These are phyloP conservation scores for Stenurella melanura DNA, from an alignment of 2,888 invertebrate genomes.

Conservation along the genomic window DNA sequence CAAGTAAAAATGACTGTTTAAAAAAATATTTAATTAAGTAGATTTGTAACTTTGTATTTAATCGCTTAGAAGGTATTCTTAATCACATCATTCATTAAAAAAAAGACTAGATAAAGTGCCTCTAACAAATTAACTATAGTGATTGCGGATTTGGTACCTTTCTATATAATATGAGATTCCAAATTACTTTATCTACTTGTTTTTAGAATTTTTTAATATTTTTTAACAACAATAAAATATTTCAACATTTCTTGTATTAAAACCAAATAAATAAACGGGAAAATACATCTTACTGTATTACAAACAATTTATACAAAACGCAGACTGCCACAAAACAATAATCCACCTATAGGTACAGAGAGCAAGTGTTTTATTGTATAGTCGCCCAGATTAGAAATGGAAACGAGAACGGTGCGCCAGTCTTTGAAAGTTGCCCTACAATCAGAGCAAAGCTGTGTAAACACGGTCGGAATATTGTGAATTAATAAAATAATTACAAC, in stretches of 20 bases:
- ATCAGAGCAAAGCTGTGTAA: no score
- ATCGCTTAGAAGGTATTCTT: background rate
- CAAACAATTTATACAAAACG: background rate
- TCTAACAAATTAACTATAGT: conserved; percentile 29
- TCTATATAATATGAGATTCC: conserved; percentile 15
- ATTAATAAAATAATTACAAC: no score
- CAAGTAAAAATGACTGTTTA: background rate
- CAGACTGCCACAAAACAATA: conserved; percentile 18
- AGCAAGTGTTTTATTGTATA: conserved; percentile 12
- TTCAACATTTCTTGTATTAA: conserved; percentile 7
- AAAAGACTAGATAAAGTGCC: conserved; percentile 35
- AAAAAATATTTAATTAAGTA: conserved; percentile 16
- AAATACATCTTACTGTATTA: background rate
- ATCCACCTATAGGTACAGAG: conserved; percentile 8
- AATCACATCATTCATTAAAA: conserved; percentile 18
- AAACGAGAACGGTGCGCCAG: background rate
- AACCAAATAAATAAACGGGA: conserved; percentile 14
- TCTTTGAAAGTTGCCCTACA: no score
- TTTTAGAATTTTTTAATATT: conserved; percentile 9
- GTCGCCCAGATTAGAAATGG: background rate
- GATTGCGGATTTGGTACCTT: conserved; percentile 29
- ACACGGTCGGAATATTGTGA: no score
- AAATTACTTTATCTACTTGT: conserved; percentile 7
- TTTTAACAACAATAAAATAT: conserved; percentile 16
- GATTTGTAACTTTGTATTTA: background rate